Conservation (phyloP, 92 coral and sea anemone genomes). For the Zoanthus gigantus region DNA sequence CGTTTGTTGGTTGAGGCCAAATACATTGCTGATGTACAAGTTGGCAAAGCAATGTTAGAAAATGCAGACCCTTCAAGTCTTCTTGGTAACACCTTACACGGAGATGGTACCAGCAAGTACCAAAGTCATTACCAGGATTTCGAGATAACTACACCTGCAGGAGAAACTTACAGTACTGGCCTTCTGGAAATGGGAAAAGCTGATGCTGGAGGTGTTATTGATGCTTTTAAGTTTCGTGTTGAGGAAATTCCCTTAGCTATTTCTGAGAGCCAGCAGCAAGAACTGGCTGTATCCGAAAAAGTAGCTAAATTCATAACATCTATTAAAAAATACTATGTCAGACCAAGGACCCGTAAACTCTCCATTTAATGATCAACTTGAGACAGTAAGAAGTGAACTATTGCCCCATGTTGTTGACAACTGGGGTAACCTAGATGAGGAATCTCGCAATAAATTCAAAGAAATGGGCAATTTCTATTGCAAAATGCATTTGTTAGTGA, state of each 20-base stretch:
- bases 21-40: constrained; percentile 48
- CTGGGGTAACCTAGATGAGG: constrained; percentile 44
- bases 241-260: constrained; percentile 54
- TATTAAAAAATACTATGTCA: constrained; percentile 44
- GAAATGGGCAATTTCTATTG: constrained; percentile 47
- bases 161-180: constrained; percentile 50
- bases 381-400: constrained; percentile 34
- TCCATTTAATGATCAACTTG: constrained; percentile 56
- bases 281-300: constrained; percentile 19
- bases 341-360: constrained; percentile 56
- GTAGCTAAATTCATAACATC: constrained; percentile 53
- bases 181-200: constrained; percentile 57
- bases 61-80: constrained; percentile 36
- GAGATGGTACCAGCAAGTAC: constrained; percentile 58
- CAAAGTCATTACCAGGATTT: constrained; percentile 59
- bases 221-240: constrained; percentile 46
- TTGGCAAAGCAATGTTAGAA: constrained; percentile 55
- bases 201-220: constrained; percentile 44
- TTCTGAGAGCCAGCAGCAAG: neutral
- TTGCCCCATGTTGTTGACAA: constrained; percentile 56
- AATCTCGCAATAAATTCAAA: constrained; percentile 15
- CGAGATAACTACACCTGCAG: constrained; percentile 48
- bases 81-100: constrained; percentile 49
- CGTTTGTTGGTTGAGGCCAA: constrained; percentile 51
- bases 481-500: constrained; percentile 54